These are phyloP conservation scores for Phoebastria nigripes DNA, from an alignment of 2,797 vertebrate genomes.

Conservation along the genomic window DNA sequence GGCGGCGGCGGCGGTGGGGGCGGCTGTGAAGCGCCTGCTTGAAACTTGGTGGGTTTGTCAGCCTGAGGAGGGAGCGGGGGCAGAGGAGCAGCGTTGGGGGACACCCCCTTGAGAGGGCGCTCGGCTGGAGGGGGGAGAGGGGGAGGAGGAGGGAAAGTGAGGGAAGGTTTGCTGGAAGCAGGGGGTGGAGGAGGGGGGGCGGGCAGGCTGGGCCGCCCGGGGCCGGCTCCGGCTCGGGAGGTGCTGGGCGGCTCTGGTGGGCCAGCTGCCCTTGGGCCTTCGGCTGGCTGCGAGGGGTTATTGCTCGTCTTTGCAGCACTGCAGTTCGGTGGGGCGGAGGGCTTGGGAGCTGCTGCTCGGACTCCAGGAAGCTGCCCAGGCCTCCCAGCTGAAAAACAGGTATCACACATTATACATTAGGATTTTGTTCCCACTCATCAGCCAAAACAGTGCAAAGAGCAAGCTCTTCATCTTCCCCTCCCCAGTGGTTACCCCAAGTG, in stretches of 20 bases:
- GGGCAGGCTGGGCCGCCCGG: slow-evolving; percentile 61
- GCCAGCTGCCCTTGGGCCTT: slow-evolving; percentile 38
- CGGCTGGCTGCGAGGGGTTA: neutral
- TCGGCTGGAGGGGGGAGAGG: slow-evolving; percentile 69
- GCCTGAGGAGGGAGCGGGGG: slow-evolving; percentile 49
- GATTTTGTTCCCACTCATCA: rapidly evolving
- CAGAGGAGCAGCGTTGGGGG: neutral
- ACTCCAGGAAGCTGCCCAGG: slow-evolving; percentile 71
- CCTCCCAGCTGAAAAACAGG: slow-evolving; percentile 58
- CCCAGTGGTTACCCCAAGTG: rapidly evolving
- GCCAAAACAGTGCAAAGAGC: neutral
- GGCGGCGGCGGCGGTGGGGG: neutral
- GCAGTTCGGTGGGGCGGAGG: slow-evolving; percentile 42
- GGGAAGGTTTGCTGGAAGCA: slow-evolving; percentile 61
- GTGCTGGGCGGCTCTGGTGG: slow-evolving; percentile 30
- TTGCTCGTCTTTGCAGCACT: neutral
- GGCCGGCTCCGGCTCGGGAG: slow-evolving; percentile 9
- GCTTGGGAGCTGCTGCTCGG: slow-evolving; percentile 78
- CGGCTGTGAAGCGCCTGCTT: slow-evolving; percentile 42
- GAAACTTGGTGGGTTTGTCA: slow-evolving; percentile 80
- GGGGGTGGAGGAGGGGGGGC: slow-evolving; percentile 54
- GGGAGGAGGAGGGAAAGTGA: slow-evolving; percentile 65
- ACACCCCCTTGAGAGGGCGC: slow-evolving; percentile 39
- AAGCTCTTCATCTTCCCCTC: neutral
- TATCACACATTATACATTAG: rapidly evolving